These are phyloP conservation scores for Ormia ochracea DNA, from an alignment of 2,888 invertebrate species.

Conservation along the genomic window DNA sequence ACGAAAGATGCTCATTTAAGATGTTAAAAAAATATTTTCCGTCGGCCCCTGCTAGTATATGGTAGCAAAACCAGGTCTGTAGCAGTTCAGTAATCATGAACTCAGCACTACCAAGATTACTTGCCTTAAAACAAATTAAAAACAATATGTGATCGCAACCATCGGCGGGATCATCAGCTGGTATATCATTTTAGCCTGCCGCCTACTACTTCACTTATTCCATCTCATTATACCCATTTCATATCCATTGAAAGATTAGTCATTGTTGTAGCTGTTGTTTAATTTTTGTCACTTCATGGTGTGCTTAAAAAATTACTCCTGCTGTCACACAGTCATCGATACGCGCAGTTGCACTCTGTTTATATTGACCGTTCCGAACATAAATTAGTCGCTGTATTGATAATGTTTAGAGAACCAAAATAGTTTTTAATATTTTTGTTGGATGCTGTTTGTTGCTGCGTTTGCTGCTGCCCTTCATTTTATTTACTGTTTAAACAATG, in stretches of 20 bases:
- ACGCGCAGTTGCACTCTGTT: constrained; percentile 16
- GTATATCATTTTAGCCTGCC: too few relatives aligned
- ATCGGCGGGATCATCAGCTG: too few relatives aligned
- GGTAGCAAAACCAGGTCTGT: too few relatives aligned
- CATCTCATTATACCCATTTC: constrained; percentile 27
- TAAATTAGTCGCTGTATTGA: constrained; percentile 64
- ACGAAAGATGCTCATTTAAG: too few relatives aligned
- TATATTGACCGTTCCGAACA: constrained; percentile 56
- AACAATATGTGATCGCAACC: too few relatives aligned
- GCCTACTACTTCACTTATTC: too few relatives aligned
- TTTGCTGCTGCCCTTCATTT: constrained; percentile 41
- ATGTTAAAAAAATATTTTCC: too few relatives aligned
- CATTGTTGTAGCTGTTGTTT: background rate
- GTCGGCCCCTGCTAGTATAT: too few relatives aligned
- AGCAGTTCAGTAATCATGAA: too few relatives aligned
- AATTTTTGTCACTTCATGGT: constrained; percentile 20
- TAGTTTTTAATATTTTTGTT: constrained; percentile 31
- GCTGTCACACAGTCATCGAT: background rate
- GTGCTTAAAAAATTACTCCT: constrained; percentile 16
- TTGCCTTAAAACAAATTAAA: too few relatives aligned
- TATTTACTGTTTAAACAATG: constrained; percentile 33
- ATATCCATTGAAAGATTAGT: background rate
- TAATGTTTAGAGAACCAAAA: constrained; percentile 46
- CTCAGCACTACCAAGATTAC: too few relatives aligned
- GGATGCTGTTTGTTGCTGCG: constrained; percentile 4